phyloP scores from a whole-genome alignment of 2,888 invertebrate genomes.

The Chymomyza procnemis region DNA sequence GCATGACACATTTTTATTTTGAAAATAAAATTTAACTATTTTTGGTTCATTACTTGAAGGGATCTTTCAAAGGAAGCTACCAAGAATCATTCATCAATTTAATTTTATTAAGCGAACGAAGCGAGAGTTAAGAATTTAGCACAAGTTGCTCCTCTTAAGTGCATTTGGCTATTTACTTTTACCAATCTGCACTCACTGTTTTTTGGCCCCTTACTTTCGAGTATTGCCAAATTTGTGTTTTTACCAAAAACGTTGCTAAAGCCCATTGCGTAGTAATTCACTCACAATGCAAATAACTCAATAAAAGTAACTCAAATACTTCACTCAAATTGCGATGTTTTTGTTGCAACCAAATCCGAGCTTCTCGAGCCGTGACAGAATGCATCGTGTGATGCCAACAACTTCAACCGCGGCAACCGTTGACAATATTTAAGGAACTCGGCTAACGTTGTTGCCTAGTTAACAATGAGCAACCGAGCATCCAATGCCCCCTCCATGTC shows the following conservation, averaged over 20 bases:
- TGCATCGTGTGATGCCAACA: conserved; percentile 23
- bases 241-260: not conserved
- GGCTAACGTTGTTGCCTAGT: not conserved
- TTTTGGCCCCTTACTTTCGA: not conserved
- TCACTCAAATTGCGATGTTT: conserved; percentile 41
- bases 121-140: no score
- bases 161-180: no score
- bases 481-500: conserved; percentile 46
- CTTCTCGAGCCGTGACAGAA: conserved; percentile 22
- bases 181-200: no score
- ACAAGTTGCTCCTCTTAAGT: no score
- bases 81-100: no score
- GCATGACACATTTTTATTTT: not conserved
- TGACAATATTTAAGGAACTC: conserved; percentile 22
- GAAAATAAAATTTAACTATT: not conserved
- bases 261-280: no score
- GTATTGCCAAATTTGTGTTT: no score
- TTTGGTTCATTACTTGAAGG: no score
- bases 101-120: no score
- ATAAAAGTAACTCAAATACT: conserved; percentile 17
- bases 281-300: not conserved
- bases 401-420: not conserved
- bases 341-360: not conserved
- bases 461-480: conserved; percentile 35
- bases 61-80: no score